These are phyloP conservation scores for Pelvicachromis taeniatus DNA, from an alignment of 2,113 vertebrate species.

Conservation along the genomic window DNA sequence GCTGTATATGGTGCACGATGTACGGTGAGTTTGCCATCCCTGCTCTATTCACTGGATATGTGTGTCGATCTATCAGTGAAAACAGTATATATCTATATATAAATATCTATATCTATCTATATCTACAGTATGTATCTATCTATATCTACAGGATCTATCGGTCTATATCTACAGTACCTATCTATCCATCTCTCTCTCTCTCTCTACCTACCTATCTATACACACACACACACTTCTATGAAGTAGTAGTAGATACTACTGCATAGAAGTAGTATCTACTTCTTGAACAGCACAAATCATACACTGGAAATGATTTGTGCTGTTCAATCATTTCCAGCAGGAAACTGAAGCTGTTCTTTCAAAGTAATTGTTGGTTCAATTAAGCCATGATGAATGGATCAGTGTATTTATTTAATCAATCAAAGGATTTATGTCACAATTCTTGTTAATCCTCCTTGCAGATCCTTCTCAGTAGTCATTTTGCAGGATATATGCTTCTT, in stretches of 20 bases:
- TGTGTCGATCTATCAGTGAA: not conserved
- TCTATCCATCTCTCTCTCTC: too few species aligned
- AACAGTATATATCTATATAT: too few species aligned
- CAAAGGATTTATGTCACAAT: not conserved
- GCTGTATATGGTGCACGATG: not conserved
- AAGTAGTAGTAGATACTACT: not conserved
- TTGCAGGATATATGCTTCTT: not conserved
- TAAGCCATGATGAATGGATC: not conserved
- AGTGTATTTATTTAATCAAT: not conserved
- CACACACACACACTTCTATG: too few species aligned
- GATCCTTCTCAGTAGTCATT: not conserved
- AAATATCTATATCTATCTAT: too few species aligned
- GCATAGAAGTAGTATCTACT: too few species aligned
- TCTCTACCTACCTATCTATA: not conserved
- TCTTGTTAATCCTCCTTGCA: not conserved
- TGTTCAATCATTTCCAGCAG: not conserved
- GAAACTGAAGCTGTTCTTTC: not conserved
- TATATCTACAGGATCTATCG: too few species aligned
- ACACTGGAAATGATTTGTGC: too few species aligned
- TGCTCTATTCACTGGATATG: too few species aligned
- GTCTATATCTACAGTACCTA: too few species aligned
- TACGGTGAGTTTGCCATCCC: not conserved
- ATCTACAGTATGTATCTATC: too few species aligned
- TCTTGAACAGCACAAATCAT: too few species aligned
- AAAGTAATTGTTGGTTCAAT: not conserved